Evolutionary conservation across 2,113 vertebrate species (phyloP).

Genomic region (Cyprichromis sp.): DNA sequence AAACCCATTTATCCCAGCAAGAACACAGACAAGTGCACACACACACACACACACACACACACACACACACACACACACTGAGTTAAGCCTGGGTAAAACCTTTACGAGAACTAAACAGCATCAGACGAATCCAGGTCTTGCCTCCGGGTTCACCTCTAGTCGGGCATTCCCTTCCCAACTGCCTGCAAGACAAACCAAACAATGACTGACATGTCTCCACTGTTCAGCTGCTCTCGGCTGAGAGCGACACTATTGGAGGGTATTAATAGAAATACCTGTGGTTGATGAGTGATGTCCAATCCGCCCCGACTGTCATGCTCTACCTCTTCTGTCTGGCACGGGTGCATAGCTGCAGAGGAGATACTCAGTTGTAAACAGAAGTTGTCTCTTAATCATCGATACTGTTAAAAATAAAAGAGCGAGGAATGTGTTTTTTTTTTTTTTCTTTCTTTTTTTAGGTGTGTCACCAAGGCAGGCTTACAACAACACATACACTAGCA

Average conservation of each 20-base stretch:
- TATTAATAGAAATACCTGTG: constrained; percentile 73
- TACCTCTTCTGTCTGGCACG: constrained; percentile 23
- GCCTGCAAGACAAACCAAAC: constrained; percentile 45
- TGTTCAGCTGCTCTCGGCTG: constrained; percentile 16
- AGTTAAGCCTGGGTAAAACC: not conserved
- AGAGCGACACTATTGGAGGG: constrained; percentile 32
- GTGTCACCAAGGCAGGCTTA: constrained; percentile 25
- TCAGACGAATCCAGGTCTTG: constrained; percentile 26
- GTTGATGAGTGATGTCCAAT: constrained; percentile 56
- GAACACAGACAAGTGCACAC: not conserved
- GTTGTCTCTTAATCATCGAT: not conserved
- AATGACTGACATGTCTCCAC: constrained; percentile 65
- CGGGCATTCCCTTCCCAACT: constrained; percentile 38
- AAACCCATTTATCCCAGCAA: not conserved
- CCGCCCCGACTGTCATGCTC: constrained; percentile 26
- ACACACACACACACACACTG: not conserved
- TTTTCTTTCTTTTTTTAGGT: not conserved
- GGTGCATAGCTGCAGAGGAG: constrained; percentile 33
- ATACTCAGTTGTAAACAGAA: constrained; percentile 35
- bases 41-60: not conserved
- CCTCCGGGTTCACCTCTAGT: constrained; percentile 31
- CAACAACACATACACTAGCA: not conserved
- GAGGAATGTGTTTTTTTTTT: fast-evolving
- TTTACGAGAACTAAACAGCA: constrained; percentile 2
- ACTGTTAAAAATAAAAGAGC: constrained; percentile 3